Evolutionary conservation across 2,113 vertebrate genomes (phyloP), one percentile per base, ranked within the genome.

Genomic region (Tragelaphus buxtoni): DNA sequence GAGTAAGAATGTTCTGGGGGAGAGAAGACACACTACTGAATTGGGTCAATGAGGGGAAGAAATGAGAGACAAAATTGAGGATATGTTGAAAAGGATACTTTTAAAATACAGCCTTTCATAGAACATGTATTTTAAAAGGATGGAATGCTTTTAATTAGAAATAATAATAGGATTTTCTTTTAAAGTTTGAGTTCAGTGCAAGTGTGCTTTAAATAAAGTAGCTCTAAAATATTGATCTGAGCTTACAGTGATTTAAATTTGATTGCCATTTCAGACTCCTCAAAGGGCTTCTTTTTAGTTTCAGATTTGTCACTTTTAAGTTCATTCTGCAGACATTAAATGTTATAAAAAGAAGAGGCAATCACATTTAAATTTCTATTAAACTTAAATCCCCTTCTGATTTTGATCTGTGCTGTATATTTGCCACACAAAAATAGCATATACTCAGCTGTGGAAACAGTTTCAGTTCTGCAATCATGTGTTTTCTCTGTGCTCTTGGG

Each of bases 311-410:
- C 4, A 32, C n/a, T 95, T 90, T 84, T 69, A 81, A 81, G 65
- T 96, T 2, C 49, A 12, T 88, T 42, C 18, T 82, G 2, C 35
- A 94, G 77, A 80, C 9, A 72, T 47, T 89, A 84, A 86, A 16
- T 93, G 55, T 60, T 89, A 39, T 92, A 39, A 81, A 97, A 97
- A 96, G 53, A 97, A 96, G 47, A 91, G 88, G 24, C 32, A 88
- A 3, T 53, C 18, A 72, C n/a, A 74, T 80, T 94, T 88, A 91
- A 81, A 45, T 94, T 76, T 88, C 28, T 39, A 42, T 92, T 32
- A 91, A 74, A 80, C 3, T 96, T 94, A 87, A 88, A 51, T 79
- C 84, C 16, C 14, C 28, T 95, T 96, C 39, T 81, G 35, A 65
- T 82, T 96, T 91, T 94, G 22, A 51, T 91, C 32, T 93, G 3